Percentiles rank a stretch among this genome's conserved stretches.
These are phyloP conservation scores for Parotia lawesii DNA, from an alignment of 2,113 vertebrate species.

Conservation along the genomic window DNA sequence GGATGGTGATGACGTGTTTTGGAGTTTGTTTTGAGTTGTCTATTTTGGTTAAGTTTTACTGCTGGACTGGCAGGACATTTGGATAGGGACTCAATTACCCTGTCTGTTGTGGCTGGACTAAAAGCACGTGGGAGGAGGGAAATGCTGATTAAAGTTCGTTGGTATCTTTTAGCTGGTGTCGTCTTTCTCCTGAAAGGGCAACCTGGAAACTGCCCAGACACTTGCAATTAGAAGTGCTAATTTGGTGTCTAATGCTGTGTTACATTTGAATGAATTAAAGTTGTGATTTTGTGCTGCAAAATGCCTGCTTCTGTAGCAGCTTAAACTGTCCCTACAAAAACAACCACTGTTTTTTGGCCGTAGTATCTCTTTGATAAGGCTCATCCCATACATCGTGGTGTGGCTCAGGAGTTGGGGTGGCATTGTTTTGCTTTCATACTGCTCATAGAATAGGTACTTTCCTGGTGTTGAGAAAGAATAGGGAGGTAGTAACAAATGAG, in stretches of 20 bases:
- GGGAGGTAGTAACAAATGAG: not conserved
- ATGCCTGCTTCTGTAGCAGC: not conserved
- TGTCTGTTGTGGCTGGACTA: not conserved
- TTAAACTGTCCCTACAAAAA: not conserved
- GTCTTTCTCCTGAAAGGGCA: not conserved
- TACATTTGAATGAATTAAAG: not conserved
- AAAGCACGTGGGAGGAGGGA: not conserved
- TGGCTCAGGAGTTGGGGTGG: not conserved
- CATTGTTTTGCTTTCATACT: not conserved
- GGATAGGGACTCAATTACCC: not conserved
- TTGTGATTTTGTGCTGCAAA: not conserved
- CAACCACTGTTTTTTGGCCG: not conserved
- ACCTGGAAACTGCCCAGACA: not conserved
- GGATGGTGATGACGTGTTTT: not conserved
- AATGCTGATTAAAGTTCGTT: not conserved
- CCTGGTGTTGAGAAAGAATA: not conserved
- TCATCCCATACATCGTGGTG: not conserved
- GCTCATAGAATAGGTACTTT: not conserved
- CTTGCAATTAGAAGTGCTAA: conserved; percentile 16
- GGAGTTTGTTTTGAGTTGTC: not conserved
- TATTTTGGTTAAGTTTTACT: not conserved
- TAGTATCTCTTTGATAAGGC: not conserved
- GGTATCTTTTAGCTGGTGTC: not conserved
- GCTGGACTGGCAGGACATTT: not conserved
- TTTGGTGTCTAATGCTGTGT: not conserved